phyloP scores from a whole-genome alignment of 2,113 vertebrate species.

The Lepus americanus region DNA sequence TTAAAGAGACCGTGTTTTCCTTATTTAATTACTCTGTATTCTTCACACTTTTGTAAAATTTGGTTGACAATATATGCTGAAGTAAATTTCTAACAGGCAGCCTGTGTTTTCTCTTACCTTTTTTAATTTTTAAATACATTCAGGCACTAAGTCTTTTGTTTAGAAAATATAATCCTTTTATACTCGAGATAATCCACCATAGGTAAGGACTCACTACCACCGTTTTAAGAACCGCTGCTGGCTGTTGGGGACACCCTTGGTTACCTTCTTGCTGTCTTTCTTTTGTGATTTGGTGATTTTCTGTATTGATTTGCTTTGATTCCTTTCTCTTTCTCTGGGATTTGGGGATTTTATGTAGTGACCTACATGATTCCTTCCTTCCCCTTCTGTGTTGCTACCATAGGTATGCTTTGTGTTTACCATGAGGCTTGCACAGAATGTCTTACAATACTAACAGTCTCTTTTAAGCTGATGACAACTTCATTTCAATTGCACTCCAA shows the following conservation, averaged over 20 bases:
- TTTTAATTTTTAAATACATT: neutral
- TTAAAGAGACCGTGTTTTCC: neutral
- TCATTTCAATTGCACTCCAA: neutral
- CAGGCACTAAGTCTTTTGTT: neutral
- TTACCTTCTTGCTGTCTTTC: neutral
- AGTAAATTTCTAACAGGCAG: neutral
- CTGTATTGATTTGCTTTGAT: neutral
- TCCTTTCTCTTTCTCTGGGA: neutral
- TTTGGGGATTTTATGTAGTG: too few species aligned
- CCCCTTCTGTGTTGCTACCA: neutral
- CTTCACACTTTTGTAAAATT: neutral
- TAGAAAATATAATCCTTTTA: neutral
- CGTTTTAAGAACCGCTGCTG: neutral
- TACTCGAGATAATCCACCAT: neutral
- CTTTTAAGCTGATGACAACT: neutral
- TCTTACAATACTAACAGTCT: neutral
- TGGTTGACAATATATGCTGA: neutral
- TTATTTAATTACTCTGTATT: neutral
- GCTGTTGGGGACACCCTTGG: neutral
- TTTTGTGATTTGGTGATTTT: neutral
- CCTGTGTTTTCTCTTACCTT: neutral
- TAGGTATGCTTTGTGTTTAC: neutral
- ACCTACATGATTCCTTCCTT: neutral
- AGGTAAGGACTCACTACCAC: neutral
- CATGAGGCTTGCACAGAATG: neutral